Percentiles rank a stretch among this genome's conserved stretches.
Conservation (phyloP, 2,888 invertebrate genomes). For the Cenopis cana region DNA sequence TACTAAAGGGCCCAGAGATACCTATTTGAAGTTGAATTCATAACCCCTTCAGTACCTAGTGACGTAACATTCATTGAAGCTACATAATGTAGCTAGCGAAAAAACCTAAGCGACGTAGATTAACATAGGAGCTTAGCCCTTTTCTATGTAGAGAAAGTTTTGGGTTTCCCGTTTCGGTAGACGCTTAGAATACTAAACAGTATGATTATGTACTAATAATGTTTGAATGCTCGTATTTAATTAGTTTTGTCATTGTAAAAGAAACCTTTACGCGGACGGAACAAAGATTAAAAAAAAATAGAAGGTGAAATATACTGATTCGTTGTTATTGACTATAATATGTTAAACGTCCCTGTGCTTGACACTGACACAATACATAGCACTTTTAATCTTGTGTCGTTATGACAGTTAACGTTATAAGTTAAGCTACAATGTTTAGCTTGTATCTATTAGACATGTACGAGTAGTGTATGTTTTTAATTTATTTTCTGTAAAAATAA, state of each 20-base stretch:
- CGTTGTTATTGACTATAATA: too few species aligned
- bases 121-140: neutral
- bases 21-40: slow-evolving; percentile 2
- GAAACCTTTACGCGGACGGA: neutral
- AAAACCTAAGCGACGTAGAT: neutral
- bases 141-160: neutral
- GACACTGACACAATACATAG: too few species aligned
- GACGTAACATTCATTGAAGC: slow-evolving; percentile 37
- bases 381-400: too few species aligned
- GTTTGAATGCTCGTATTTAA: neutral
- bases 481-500: too few species aligned
- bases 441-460: too few species aligned
- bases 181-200: slow-evolving; percentile 11
- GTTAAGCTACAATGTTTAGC: too few species aligned
- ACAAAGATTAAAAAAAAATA: neutral
- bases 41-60: slow-evolving; percentile 11
- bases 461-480: too few species aligned
- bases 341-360: too few species aligned
- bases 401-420: too few species aligned
- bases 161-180: slow-evolving; percentile 13
- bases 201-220: too few species aligned
- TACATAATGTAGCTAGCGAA: neutral
- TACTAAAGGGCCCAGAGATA: neutral
- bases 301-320: neutral
- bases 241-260: neutral